Percentiles rank a stretch among this genome's conserved stretches.
Conservation (phyloP, 2,888 invertebrate genomes). For the Scotopteryx bipunctaria region DNA sequence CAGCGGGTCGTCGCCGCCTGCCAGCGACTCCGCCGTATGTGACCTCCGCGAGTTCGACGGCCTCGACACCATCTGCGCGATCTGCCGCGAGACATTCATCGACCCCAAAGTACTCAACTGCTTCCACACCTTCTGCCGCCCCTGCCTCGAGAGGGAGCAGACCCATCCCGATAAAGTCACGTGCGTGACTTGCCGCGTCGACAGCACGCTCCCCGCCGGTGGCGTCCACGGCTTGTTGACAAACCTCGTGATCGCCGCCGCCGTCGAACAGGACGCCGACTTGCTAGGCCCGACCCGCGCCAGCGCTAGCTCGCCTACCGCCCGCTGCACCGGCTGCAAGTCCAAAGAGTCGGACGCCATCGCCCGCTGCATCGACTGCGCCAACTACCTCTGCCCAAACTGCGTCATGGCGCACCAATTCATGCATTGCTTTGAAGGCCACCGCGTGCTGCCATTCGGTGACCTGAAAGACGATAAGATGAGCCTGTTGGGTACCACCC, state of each 20-base stretch:
- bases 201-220: conserved; percentile 76
- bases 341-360: conserved; percentile 97
- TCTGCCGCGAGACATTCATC: conserved; percentile 90
- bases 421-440: conserved; percentile 99
- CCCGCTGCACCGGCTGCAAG: conserved; percentile 97
- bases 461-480: conserved; percentile 85
- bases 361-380: conserved; percentile 98
- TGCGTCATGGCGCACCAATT: conserved; percentile 99
- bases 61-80: conserved; percentile 85
- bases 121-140: conserved; percentile 93
- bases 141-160: conserved; percentile 89
- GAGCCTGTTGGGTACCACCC: conserved; percentile 74
- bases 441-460: conserved; percentile 90
- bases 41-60: conserved; percentile 86
- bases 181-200: conserved; percentile 87
- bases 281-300: conserved; percentile 74
- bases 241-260: conserved; percentile 84
- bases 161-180: conserved; percentile 88
- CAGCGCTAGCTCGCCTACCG: conserved; percentile 75
- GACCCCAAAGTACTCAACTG: conserved; percentile 91
- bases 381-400: conserved; percentile 97
- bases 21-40: conserved; percentile 92
- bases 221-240: conserved; percentile 87
- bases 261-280: conserved; percentile 81
- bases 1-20: conserved; percentile 94